phyloP scores from a whole-genome alignment of 1,140 invertebrate species.

The Paracyclopina nana region DNA sequence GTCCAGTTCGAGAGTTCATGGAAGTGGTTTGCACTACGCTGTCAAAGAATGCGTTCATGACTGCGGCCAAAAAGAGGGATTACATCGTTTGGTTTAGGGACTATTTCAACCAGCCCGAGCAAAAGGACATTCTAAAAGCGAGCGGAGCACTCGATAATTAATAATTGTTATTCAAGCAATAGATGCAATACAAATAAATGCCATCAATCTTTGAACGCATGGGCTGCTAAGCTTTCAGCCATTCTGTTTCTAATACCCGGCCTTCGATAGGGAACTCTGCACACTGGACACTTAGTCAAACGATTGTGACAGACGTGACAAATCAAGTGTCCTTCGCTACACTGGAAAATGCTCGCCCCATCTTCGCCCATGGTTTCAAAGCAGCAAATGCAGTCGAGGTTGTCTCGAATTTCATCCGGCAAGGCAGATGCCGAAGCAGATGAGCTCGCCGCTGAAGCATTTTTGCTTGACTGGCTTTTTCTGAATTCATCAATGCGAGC shows the following conservation, averaged over 20 bases:
- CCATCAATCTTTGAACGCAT: not conserved
- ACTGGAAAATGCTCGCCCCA: not conserved
- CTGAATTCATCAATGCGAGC: no score
- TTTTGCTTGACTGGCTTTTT: no score
- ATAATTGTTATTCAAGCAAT: not conserved
- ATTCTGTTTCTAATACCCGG: not conserved
- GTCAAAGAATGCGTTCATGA: constrained; percentile 79
- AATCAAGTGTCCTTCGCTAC: not conserved
- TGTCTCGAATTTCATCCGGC: no score
- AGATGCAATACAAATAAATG: not conserved
- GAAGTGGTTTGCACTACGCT: constrained; percentile 81
- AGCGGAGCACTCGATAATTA: not conserved
- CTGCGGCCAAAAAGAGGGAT: constrained; percentile 63
- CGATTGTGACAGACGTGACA: not conserved
- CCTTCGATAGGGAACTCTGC: not conserved
- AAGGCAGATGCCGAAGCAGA: no score
- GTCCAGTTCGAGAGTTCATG: constrained; percentile 89
- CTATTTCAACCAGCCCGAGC: constrained; percentile 51
- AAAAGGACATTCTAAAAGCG: constrained; percentile 42
- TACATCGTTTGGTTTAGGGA: constrained; percentile 79
- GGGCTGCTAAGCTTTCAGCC: not conserved
- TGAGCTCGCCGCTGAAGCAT: no score
- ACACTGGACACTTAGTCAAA: not conserved
- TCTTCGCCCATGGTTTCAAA: no score
- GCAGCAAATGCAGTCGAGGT: no score